phyloP scores from a whole-genome alignment of 2,888 invertebrate genomes.

The Sinhomidia bicolor region DNA sequence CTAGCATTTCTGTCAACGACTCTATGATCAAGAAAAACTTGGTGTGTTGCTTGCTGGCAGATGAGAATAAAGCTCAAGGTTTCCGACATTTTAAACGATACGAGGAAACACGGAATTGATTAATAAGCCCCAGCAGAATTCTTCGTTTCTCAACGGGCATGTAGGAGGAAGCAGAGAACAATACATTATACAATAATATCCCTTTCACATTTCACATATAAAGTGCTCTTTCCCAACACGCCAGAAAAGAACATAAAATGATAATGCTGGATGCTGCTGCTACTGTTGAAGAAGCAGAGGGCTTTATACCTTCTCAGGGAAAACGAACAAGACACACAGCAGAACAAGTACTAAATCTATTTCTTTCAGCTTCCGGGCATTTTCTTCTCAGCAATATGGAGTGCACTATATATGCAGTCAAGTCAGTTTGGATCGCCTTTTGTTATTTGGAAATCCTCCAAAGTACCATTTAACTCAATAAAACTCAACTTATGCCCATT shows the following conservation, averaged over 20 bases:
- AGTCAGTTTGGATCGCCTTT: constrained; percentile 68
- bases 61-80: constrained; percentile 14
- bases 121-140: constrained; percentile 74
- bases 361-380: constrained; percentile 70
- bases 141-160: constrained; percentile 46
- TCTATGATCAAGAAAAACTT: background rate
- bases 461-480: constrained; percentile 75
- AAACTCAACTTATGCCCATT: constrained; percentile 74
- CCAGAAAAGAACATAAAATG: constrained; percentile 39
- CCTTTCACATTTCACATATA: constrained; percentile 32
- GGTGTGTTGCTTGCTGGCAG: no score
- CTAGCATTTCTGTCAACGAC: background rate
- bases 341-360: constrained; percentile 62
- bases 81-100: constrained; percentile 51
- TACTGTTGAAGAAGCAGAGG: background rate
- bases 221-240: constrained; percentile 6
- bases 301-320: constrained; percentile 24
- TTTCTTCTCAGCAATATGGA: constrained; percentile 25
- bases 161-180: constrained; percentile 30
- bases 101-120: constrained; percentile 74
- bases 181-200: constrained; percentile 37
- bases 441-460: constrained; percentile 71
- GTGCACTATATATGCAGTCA: constrained; percentile 25
- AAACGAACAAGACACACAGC: constrained; percentile 19
- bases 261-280: constrained; percentile 5